Evolutionary conservation across 1,140 invertebrate genomes (phyloP).

Genomic region (Listronotus oregonensis): DNA sequence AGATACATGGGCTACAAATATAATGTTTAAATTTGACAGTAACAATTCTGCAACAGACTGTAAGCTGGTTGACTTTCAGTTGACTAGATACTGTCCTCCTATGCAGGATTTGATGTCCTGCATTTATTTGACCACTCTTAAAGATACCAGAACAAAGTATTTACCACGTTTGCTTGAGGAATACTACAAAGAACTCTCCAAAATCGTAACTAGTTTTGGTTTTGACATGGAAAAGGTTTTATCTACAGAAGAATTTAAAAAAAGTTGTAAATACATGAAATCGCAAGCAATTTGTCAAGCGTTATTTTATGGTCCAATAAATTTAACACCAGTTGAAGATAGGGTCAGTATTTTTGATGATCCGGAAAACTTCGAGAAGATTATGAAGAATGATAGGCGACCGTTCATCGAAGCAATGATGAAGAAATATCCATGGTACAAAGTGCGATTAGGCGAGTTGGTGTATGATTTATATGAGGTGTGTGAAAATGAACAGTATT

Average conservation of each 20-base stretch:
- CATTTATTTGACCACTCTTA: slow-evolving; percentile 55
- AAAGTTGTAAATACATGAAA: slow-evolving; percentile 39
- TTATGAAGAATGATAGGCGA: slow-evolving; percentile 37
- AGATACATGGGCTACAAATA: slow-evolving; percentile 58
- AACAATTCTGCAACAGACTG: slow-evolving; percentile 49
- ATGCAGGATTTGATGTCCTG: slow-evolving; percentile 57
- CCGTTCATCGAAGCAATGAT: slow-evolving; percentile 35
- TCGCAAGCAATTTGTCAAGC: slow-evolving; percentile 26
- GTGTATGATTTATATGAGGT: slow-evolving; percentile 42
- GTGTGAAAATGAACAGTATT: slow-evolving; percentile 30
- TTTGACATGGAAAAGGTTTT: slow-evolving; percentile 36
- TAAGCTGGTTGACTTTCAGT: slow-evolving; percentile 58
- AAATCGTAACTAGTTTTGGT: slow-evolving; percentile 30
- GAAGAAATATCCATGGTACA: slow-evolving; percentile 35
- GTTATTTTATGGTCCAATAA: slow-evolving; percentile 42
- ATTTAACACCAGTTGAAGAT: slow-evolving; percentile 29
- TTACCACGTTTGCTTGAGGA: slow-evolving; percentile 40
- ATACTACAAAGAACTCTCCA: slow-evolving; percentile 42
- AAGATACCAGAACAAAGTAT: slow-evolving; percentile 47
- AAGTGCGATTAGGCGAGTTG: slow-evolving; percentile 35
- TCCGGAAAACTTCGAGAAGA: slow-evolving; percentile 18
- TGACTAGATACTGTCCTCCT: slow-evolving; percentile 56
- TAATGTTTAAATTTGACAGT: slow-evolving; percentile 55
- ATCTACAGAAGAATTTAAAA: slow-evolving; percentile 39
- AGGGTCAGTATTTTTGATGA: slow-evolving; percentile 33